Conservation (phyloP, 2,797 vertebrate species). For the Chaunax sp. region DNA sequence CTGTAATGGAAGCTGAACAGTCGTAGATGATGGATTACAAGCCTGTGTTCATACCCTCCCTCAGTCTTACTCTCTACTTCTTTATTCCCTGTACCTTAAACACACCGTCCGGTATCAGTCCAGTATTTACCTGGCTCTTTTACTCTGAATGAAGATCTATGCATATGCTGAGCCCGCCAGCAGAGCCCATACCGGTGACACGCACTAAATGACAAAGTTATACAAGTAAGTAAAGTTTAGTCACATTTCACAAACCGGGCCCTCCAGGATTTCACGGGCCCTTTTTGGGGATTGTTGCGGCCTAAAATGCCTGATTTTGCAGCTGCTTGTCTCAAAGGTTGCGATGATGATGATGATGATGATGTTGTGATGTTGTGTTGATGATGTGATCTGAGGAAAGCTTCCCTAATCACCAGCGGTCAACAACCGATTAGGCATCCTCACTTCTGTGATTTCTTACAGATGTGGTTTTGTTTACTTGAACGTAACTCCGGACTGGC, state of each 20-base stretch:
- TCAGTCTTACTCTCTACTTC: slow-evolving; percentile 24
- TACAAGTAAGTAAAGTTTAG: no score
- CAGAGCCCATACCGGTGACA: no score
- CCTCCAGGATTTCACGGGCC: no score
- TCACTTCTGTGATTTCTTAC: slow-evolving; percentile 48
- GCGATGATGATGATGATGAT: no score
- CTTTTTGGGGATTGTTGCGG: no score
- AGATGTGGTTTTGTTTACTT: slow-evolving; percentile 65
- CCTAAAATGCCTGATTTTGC: no score
- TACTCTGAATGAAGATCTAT: not conserved
- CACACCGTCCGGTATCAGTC: not conserved
- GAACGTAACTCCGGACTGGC: slow-evolving; percentile 28
- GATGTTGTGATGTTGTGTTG: no score
- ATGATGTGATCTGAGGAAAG: no score
- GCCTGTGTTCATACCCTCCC: slow-evolving; percentile 15
- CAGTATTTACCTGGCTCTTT: not conserved
- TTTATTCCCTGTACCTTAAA: not conserved
- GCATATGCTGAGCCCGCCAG: no score
- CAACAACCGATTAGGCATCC: slow-evolving; percentile 31
- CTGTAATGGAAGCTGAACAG: slow-evolving; percentile 73
- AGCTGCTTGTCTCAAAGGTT: no score
- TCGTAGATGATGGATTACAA: slow-evolving; percentile 69
- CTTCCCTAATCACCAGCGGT: slow-evolving; percentile 29
- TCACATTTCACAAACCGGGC: no score
- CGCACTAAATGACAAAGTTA: no score